A percentile compares a stretch with the other conserved stretches of the same genome.
Evolutionary conservation across 2,888 invertebrate species (phyloP).

Genomic region (Sarcophaga caerulescens): DNA sequence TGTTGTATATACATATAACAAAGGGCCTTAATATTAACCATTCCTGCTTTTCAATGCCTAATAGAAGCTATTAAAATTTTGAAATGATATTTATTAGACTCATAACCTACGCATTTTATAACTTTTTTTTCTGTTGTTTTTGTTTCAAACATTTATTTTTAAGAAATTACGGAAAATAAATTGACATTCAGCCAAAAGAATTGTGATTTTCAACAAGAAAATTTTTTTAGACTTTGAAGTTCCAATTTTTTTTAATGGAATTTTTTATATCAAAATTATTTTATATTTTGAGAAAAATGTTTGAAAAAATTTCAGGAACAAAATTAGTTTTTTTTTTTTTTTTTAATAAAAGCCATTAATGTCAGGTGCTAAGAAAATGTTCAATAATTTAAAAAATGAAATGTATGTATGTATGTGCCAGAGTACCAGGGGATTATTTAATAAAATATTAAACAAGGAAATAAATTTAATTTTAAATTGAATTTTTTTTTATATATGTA

Average conservation of each 20-base stretch:
- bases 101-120: constrained; percentile 38
- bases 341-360: constrained; percentile 25
- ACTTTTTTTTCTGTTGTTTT: constrained; percentile 9
- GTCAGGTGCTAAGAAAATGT: constrained; percentile 29
- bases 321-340: background rate
- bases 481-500: background rate
- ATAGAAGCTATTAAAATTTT: constrained; percentile 29
- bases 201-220: no score
- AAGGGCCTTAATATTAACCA: no score
- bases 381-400: background rate
- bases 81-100: background rate
- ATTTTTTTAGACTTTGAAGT: background rate
- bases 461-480: background rate
- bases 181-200: constrained; percentile 44
- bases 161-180: background rate
- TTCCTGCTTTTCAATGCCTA: background rate
- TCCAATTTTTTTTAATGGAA: background rate
- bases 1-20: no score
- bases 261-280: background rate
- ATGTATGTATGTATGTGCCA: constrained; percentile 7
- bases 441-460: background rate
- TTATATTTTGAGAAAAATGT: background rate
- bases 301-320: constrained; percentile 34
- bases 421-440: constrained; percentile 1
- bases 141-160: constrained; percentile 29